A percentile compares a stretch with the other conserved stretches of the same genome.
These are phyloP conservation scores for Maccullochella peelii DNA, from an alignment of 2,113 vertebrate species.

Conservation along the genomic window DNA sequence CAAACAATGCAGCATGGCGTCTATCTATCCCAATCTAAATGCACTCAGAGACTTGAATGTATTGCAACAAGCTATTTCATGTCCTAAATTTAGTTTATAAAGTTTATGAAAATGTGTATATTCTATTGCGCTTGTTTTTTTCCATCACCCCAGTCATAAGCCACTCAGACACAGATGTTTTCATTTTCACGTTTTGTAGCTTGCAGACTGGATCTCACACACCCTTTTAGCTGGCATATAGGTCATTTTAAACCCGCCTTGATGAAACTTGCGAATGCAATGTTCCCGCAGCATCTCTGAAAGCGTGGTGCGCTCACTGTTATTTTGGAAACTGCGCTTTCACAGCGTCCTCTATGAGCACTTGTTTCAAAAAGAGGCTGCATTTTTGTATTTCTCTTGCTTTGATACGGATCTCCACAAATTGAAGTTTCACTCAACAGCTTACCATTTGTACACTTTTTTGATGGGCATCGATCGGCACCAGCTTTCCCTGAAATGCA, in stretches of 20 bases:
- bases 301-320: conserved; percentile 12
- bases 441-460: not conserved
- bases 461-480: not conserved
- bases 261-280: not conserved
- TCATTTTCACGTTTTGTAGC: not conserved
- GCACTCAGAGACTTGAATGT: no score
- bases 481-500: not conserved
- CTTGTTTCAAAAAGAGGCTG: not conserved
- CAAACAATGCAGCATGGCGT: not conserved
- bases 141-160: not conserved
- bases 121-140: not conserved
- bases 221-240: not conserved
- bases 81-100: not conserved
- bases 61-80: not conserved
- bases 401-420: not conserved
- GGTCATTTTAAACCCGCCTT: not conserved
- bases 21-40: not conserved
- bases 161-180: not conserved
- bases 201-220: not conserved
- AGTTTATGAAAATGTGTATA: not conserved
- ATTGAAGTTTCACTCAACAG: not conserved
- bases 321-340: conserved; percentile 60
- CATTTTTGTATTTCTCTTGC: not conserved
- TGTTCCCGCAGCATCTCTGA: conserved; percentile 42
- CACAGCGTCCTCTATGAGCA: conserved; percentile 9